phyloP scores from a whole-genome alignment of 2,797 vertebrate genomes.

The Heteromormyrus szaboi region DNA sequence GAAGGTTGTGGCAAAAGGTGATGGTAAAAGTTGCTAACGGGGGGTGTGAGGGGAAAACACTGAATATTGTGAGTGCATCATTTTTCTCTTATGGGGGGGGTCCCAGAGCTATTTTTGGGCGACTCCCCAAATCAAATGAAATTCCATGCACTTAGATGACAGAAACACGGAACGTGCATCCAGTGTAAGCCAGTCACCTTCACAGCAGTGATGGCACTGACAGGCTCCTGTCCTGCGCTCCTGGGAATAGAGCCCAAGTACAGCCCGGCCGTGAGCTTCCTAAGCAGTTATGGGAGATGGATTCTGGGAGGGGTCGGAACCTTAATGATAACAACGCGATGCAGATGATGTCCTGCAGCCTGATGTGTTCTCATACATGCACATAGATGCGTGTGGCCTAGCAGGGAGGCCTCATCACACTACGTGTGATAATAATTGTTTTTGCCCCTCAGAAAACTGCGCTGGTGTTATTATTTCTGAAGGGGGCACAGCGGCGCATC shows the following conservation, averaged over 20 bases:
- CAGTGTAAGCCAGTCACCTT: not conserved
- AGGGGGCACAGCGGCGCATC: conserved; percentile 14
- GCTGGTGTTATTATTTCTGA: not conserved
- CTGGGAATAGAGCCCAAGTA: not conserved
- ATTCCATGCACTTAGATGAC: not conserved
- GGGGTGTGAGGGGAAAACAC: not conserved
- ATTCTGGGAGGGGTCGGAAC: not conserved
- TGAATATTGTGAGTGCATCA: not conserved
- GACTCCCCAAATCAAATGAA: not conserved
- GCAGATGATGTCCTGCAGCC: not conserved
- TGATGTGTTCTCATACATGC: not conserved
- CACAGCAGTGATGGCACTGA: not conserved
- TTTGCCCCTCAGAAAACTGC: conserved; percentile 31
- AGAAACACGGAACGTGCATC: not conserved
- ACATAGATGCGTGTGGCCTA: not conserved
- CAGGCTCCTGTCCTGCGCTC: not conserved
- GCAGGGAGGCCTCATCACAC: not conserved
- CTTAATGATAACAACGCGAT: not conserved
- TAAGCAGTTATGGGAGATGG: not conserved
- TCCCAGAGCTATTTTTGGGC: not conserved
- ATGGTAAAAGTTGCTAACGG: not conserved
- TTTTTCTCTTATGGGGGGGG: not conserved
- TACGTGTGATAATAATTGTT: conserved; percentile 27
- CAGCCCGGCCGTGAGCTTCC: not conserved
- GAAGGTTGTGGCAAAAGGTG: not conserved